phyloP scores from a whole-genome alignment of 35 echinoderm and acorn worm species.

The Heliocidaris erythrogramma region DNA sequence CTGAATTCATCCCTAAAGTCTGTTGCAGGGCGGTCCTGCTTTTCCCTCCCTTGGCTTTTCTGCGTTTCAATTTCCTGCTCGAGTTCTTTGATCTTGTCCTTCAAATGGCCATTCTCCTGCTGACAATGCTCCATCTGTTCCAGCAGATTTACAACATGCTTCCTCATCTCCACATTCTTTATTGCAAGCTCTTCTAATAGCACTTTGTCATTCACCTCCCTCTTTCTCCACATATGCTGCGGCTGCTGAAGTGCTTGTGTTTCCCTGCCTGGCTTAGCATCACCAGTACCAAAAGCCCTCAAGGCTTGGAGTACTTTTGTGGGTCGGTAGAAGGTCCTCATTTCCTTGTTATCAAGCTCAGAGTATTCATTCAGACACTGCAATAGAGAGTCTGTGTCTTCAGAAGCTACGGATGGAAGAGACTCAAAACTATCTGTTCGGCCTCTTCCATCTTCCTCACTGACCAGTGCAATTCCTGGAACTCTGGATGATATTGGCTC shows the following conservation, averaged over 20 bases:
- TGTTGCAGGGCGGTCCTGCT: neutral
- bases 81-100: slow-evolving; percentile 25
- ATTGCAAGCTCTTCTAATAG: slow-evolving; percentile 18
- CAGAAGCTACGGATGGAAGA: neutral
- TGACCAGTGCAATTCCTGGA: neutral
- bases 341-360: neutral
- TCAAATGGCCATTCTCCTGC: slow-evolving; percentile 47
- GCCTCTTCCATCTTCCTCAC: neutral
- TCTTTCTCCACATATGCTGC: neutral
- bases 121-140: slow-evolving; percentile 48
- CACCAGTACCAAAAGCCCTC: neutral
- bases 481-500: neutral
- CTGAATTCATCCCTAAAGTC: slow-evolving; percentile 17
- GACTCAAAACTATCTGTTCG: slow-evolving; percentile 14
- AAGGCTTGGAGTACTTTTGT: slow-evolving; percentile 15
- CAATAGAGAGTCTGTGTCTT: slow-evolving; percentile 25
- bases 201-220: slow-evolving; percentile 1
- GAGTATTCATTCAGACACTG: slow-evolving; percentile 11
- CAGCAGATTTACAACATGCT: slow-evolving; percentile 46
- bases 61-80: slow-evolving; percentile 38
- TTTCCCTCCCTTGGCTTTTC: neutral
- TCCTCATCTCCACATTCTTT: slow-evolving; percentile 45
- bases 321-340: slow-evolving; percentile 1
- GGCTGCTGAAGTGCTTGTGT: neutral
- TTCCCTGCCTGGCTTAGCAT: neutral